phyloP scores from a whole-genome alignment of 2,113 vertebrate genomes.

The Nyctibius bracteatus region DNA sequence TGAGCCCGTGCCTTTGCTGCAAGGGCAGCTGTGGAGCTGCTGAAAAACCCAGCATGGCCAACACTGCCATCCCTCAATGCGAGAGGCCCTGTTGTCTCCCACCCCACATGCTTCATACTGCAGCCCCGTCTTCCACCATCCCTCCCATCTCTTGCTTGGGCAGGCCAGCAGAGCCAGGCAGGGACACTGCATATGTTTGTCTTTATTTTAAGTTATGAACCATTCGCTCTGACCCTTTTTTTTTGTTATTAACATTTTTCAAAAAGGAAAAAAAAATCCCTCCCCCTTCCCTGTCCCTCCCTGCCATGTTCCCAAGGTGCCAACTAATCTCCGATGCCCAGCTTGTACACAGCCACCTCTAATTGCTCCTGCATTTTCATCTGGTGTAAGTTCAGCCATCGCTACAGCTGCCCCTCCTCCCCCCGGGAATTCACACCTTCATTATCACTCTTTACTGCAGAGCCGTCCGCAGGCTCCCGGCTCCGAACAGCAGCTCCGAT shows the following conservation, averaged over 20 bases:
- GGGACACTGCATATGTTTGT: not conserved
- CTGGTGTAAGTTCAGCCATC: slow-evolving; percentile 88
- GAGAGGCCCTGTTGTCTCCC: rapidly evolving
- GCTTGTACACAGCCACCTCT: slow-evolving; percentile 85
- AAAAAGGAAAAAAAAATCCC: slow-evolving; percentile 6
- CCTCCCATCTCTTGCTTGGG: not conserved
- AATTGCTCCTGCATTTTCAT: slow-evolving; percentile 89
- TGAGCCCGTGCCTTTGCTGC: not conserved
- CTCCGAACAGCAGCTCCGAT: slow-evolving; percentile 89
- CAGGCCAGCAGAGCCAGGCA: not conserved
- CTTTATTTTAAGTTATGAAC: slow-evolving; percentile 42
- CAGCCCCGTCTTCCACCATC: not conserved
- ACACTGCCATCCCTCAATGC: rapidly evolving
- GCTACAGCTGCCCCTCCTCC: slow-evolving; percentile 85
- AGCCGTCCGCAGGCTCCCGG: slow-evolving; percentile 86
- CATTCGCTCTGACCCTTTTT: not conserved
- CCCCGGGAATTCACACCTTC: slow-evolving; percentile 93
- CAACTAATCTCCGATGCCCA: slow-evolving; percentile 86
- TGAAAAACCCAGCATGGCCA: rapidly evolving
- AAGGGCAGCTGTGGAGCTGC: not conserved
- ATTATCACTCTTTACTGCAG: slow-evolving; percentile 97
- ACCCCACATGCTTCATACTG: not conserved
- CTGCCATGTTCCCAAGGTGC: slow-evolving; percentile 83
- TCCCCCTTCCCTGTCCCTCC: slow-evolving; percentile 58
- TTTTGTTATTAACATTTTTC: slow-evolving; percentile 17